Base-by-base conservation (phyloP, 2,888 invertebrate genomes). In the Xylota sylvarum region DNA sequence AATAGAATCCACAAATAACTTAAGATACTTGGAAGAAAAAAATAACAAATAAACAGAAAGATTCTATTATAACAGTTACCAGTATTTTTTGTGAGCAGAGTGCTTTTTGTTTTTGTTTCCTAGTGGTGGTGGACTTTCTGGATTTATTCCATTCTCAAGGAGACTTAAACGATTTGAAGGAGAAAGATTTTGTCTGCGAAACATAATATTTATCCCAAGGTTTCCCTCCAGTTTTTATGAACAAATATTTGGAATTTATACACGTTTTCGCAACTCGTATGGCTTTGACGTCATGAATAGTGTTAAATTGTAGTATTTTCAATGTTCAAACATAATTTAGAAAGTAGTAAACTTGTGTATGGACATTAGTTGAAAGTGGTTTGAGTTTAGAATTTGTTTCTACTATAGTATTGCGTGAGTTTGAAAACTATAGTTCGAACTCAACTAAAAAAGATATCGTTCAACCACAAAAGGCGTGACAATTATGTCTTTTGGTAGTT, bases 171-270 rank as follows among this genome's bases (percentile, higher is more conserved):
- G 48, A 35, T 52, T 35, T 58, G 58, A 58, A 58, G 52, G 52
- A 27, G 5, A 52, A 52, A 27, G 1, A 23, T 43, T 56, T 56
- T 17, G 56, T 32, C 7, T 9, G 32, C 14, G 65, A 50, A 65
- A 69, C 17, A 40, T 12, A 43, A 69, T 69, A 69, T 43, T 27
- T 30, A 69, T 43, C 52, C 40, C 69, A 69, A 55, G 69, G 65
- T 50, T 65, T 46, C 27, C 14, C 27, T 32, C 32, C 55, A 32
- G 56, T 56, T n/a, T 56, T 35, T 17, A 12, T n/a, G 12, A 12
- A 10, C 7, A 35, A 1, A 35, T 7, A 10, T 14, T 3, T 14
- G n/a, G 32, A 14, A 17, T 32, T 32, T 1, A 27, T 14, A 32
- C 32, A 56, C 17, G 56, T 56, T 56, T 32, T 32, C 7, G 32